These are phyloP conservation scores for Trichogramma dendrolimi DNA, from an alignment of 2,888 invertebrate genomes.

Conservation along the genomic window DNA sequence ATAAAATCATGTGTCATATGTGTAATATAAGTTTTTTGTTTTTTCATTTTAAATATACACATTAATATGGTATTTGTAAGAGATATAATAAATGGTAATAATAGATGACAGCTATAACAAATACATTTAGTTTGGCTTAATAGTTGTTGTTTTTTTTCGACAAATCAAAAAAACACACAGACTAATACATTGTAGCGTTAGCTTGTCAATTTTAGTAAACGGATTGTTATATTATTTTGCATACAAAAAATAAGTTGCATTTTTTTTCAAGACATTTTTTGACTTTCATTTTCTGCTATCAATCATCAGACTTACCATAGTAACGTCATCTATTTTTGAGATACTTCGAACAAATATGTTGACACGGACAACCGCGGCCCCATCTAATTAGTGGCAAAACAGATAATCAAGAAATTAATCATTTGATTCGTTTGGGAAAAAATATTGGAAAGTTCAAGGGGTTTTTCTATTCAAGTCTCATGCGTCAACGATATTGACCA, in stretches of 20 bases:
- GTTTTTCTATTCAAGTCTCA: no score
- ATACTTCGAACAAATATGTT: constrained; percentile 99
- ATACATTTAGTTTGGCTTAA: no score
- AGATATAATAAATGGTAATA: no score
- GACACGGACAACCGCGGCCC: constrained; percentile 92
- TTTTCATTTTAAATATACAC: no score
- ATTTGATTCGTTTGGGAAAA: constrained; percentile 31
- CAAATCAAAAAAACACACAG: no score
- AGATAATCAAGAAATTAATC: constrained; percentile 50
- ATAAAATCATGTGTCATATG: no score
- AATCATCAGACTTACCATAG: constrained; percentile 81
- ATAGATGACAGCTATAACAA: no score
- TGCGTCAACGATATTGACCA: no score
- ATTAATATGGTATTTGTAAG: no score
- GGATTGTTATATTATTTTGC: constrained; percentile 12
- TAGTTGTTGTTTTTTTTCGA: no score
- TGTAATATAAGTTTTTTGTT: no score
- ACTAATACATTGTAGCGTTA: not conserved
- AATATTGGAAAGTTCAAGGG: no score
- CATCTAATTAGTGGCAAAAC: constrained; percentile 64
- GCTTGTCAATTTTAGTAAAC: not conserved
- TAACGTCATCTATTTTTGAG: constrained; percentile 98
- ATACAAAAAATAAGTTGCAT: not conserved
- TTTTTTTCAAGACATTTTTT: constrained; percentile 24
- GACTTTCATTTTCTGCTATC: constrained; percentile 30